These are phyloP conservation scores for Nanorana parkeri DNA, from an alignment of 2,113 vertebrate species.

Conservation along the genomic window DNA sequence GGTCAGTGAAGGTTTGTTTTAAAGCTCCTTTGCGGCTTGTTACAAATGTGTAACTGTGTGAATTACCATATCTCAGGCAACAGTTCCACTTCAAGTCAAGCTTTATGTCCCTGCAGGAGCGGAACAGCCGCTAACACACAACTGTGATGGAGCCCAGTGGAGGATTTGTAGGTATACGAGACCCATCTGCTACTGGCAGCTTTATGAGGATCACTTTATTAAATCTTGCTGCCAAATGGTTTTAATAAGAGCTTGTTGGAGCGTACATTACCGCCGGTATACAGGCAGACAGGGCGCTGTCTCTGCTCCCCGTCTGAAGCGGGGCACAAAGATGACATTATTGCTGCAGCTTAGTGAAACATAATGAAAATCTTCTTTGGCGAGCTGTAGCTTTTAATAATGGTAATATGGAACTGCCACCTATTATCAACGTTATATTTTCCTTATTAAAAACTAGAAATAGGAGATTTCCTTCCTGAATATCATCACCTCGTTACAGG, in stretches of 20 bases:
- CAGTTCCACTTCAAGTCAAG: too few species aligned
- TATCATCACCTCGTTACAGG: too few species aligned
- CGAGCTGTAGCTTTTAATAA: too few species aligned
- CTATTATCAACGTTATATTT: too few species aligned
- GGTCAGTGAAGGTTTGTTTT: too few species aligned
- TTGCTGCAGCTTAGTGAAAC: not conserved
- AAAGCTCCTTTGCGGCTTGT: too few species aligned
- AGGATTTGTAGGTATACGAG: slow-evolving; percentile 18
- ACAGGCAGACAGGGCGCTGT: not conserved
- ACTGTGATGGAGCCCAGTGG: not conserved
- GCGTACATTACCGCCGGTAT: not conserved
- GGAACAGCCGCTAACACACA: not conserved
- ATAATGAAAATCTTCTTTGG: not conserved
- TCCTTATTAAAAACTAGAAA: too few species aligned
- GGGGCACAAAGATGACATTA: slow-evolving; percentile 16
- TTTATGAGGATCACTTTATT: slow-evolving; percentile 44
- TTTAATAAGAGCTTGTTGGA: slow-evolving; percentile 28
- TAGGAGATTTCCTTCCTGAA: too few species aligned
- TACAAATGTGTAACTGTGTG: too few species aligned
- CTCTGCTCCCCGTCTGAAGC: not conserved
- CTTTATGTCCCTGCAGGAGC: not conserved
- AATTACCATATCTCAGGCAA: too few species aligned
- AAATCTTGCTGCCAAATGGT: slow-evolving; percentile 27
- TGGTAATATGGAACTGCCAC: too few species aligned
- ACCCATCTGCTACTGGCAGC: slow-evolving; percentile 16